These are phyloP conservation scores for Cydia strobilella DNA, from an alignment of 1,140 invertebrate species.

Conservation along the genomic window DNA sequence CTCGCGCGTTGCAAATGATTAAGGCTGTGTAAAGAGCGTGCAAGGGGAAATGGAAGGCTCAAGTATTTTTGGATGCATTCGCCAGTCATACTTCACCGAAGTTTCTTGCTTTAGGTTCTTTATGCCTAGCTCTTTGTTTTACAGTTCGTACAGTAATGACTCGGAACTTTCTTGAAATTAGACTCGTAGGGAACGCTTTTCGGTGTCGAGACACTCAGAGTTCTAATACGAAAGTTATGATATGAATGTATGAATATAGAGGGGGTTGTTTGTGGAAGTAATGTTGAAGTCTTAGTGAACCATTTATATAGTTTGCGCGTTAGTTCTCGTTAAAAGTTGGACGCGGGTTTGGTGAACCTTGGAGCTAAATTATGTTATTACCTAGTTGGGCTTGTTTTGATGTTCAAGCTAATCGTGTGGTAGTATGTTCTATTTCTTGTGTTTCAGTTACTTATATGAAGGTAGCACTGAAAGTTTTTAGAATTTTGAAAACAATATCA, in stretches of 20 bases:
- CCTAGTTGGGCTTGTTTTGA: not conserved
- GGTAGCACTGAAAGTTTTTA: no score
- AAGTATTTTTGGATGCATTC: constrained; percentile 21
- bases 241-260: constrained; percentile 22
- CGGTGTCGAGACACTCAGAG: constrained; percentile 31
- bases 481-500: no score
- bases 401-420: not conserved
- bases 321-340: constrained; percentile 11
- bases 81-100: constrained; percentile 39
- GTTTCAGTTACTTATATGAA: no score
- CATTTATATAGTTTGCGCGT: constrained; percentile 29
- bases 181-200: constrained; percentile 35
- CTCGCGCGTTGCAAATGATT: constrained; percentile 18
- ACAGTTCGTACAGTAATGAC: constrained; percentile 41
- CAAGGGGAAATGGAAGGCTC: not conserved
- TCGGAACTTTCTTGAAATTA: constrained; percentile 50
- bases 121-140: constrained; percentile 45
- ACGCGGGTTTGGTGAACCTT: not conserved
- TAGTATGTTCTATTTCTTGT: not conserved
- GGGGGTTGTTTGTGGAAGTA: constrained; percentile 5
- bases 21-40: not conserved
- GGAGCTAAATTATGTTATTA: constrained; percentile 13
- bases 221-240: constrained; percentile 41
- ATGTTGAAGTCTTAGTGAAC: constrained; percentile 15
- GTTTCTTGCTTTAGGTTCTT: constrained; percentile 45